phyloP scores from a whole-genome alignment of 2,113 vertebrate genomes.

The Aspiorhynchus laticeps region DNA sequence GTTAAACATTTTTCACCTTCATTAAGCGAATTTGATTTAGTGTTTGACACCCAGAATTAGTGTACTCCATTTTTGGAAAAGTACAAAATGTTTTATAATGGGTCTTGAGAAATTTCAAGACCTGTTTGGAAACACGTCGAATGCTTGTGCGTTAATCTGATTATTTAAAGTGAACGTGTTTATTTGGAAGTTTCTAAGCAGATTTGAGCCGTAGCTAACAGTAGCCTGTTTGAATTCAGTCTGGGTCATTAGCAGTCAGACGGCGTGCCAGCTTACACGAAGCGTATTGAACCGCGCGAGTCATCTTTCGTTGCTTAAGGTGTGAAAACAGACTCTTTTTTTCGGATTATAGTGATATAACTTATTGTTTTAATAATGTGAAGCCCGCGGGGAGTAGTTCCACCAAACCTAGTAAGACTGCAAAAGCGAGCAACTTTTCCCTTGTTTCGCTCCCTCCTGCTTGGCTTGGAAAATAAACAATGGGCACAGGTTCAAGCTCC shows the following conservation, averaged over 20 bases:
- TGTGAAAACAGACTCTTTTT: slow-evolving; percentile 39
- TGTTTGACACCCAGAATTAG: background rate
- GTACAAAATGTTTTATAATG: background rate
- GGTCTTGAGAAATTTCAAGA: background rate
- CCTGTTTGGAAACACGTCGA: background rate
- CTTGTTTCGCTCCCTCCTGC: slow-evolving; percentile 22
- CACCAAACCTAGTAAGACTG: slow-evolving; percentile 23
- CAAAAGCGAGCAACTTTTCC: slow-evolving; percentile 22
- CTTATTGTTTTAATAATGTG: slow-evolving; percentile 60
- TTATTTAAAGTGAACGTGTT: background rate
- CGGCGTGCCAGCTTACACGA: slow-evolving; percentile 1
- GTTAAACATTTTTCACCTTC: slow-evolving; percentile 55
- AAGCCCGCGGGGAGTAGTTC: slow-evolving; percentile 45
- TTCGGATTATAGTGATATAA: slow-evolving; percentile 48
- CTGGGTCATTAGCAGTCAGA: slow-evolving; percentile 37
- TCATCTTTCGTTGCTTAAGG: slow-evolving; percentile 45
- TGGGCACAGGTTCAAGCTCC: slow-evolving; percentile 32
- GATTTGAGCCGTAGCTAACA: background rate
- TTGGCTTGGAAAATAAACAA: slow-evolving; percentile 52
- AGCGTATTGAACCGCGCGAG: slow-evolving; percentile 26
- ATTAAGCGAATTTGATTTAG: slow-evolving; percentile 33
- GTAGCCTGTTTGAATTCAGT: background rate
- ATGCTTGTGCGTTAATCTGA: background rate
- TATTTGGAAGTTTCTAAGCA: background rate
- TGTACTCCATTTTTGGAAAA: slow-evolving; percentile 25